Evolutionary conservation across 2,888 invertebrate species (phyloP).

Genomic region (Odontocerum albicorne): DNA sequence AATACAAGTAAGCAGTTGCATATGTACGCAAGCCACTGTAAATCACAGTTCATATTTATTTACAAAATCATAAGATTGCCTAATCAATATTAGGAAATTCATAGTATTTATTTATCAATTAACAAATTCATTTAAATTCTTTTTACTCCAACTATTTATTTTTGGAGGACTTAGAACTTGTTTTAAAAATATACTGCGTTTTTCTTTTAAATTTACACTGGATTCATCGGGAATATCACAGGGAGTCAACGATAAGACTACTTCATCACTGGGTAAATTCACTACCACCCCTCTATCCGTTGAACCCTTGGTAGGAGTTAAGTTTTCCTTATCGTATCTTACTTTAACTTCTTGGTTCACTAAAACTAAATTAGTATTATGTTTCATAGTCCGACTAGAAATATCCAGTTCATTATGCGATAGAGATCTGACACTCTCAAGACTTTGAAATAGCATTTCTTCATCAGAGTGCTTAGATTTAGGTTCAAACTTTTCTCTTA

Average conservation of each 20-base stretch:
- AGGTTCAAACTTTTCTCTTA: slow-evolving; percentile 61
- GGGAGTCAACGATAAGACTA: slow-evolving; percentile 34
- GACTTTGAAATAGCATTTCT: slow-evolving; percentile 50
- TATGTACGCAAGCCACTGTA: too few relatives aligned
- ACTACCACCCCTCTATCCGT: slow-evolving; percentile 17
- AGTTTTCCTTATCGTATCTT: slow-evolving; percentile 40
- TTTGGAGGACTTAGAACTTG: slow-evolving; percentile 61
- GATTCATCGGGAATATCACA: slow-evolving; percentile 36
- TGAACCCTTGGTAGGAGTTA: slow-evolving; percentile 35
- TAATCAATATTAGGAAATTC: too few relatives aligned
- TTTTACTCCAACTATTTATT: slow-evolving; percentile 48
- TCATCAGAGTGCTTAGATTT: slow-evolving; percentile 53
- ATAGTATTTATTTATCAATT: slow-evolving; percentile 16
- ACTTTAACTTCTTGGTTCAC: slow-evolving; percentile 29
- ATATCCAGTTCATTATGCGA: slow-evolving; percentile 36
- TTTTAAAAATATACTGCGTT: slow-evolving; percentile 58
- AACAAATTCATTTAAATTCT: slow-evolving; percentile 21
- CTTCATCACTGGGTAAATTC: slow-evolving; percentile 23
- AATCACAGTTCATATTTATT: too few relatives aligned
- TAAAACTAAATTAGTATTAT: slow-evolving; percentile 22
- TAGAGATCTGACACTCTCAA: slow-evolving; percentile 42
- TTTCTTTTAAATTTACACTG: slow-evolving; percentile 50
- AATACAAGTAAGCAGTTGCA: too few relatives aligned
- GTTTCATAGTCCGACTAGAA: slow-evolving; percentile 35
- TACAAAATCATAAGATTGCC: too few relatives aligned